Evolutionary conservation across 2,113 vertebrate genomes (phyloP).

Genomic region (Catagonus wagneri): DNA sequence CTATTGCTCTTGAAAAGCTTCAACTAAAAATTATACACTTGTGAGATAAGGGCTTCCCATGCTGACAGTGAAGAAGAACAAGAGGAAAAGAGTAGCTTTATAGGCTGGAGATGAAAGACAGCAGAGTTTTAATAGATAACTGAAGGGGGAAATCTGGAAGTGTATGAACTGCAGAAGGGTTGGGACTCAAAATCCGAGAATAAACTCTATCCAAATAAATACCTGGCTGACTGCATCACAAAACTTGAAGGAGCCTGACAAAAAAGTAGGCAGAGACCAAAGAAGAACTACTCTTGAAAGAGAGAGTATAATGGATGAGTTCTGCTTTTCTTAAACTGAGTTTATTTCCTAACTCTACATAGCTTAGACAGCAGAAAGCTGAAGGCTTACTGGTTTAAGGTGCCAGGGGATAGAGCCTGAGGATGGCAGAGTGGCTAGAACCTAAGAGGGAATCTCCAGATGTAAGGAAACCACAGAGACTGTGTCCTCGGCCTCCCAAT

Average conservation of each 20-base stretch:
- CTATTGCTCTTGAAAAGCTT: background rate
- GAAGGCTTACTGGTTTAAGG: background rate
- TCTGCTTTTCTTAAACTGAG: background rate
- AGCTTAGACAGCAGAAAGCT: background rate
- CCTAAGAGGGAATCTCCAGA: background rate
- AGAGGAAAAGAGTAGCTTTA: background rate
- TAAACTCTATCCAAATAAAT: background rate
- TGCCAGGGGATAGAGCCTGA: background rate
- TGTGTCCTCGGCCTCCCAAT: background rate
- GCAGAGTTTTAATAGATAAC: background rate
- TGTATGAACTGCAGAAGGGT: background rate
- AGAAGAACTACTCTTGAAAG: background rate
- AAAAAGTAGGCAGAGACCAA: background rate
- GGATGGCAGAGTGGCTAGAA: background rate
- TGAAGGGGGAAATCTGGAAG: background rate
- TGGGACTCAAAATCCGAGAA: background rate
- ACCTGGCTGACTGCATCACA: background rate
- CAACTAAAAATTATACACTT: background rate
- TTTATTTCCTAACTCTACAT: background rate
- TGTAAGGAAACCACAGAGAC: background rate
- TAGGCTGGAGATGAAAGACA: background rate
- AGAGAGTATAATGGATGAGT: background rate
- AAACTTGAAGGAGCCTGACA: background rate
- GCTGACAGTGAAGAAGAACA: background rate
- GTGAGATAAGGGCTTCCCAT: background rate